Conservation (phyloP, 2,797 vertebrate genomes). For the Mormyrops boulengeri region DNA sequence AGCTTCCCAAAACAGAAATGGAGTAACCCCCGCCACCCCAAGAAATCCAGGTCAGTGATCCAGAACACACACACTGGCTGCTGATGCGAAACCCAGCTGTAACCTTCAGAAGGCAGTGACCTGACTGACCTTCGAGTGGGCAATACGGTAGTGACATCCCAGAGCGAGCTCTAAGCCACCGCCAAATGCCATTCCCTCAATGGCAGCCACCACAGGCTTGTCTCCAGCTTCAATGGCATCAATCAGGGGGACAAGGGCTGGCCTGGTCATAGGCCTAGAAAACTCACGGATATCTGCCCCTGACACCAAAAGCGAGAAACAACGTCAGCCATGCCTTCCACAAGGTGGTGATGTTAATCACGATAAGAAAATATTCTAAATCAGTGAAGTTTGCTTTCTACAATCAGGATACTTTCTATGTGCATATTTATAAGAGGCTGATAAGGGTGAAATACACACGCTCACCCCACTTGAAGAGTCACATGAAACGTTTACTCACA, state of each 20-base stretch:
- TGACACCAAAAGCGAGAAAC: conserved; percentile 35
- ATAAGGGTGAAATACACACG: background rate
- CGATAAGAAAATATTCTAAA: background rate
- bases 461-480: background rate
- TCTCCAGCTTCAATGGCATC: conserved; percentile 66
- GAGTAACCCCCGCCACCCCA: background rate
- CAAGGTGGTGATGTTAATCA: background rate
- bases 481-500: background rate
- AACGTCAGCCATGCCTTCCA: background rate
- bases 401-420: background rate
- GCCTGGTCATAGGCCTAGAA: conserved; percentile 23
- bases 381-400: background rate
- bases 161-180: conserved; percentile 85
- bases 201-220: conserved; percentile 85
- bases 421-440: background rate
- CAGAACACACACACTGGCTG: conserved; percentile 17
- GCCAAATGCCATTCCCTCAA: conserved; percentile 78
- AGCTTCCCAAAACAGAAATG: background rate
- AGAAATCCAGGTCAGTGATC: background rate
- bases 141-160: conserved; percentile 83
- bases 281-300: conserved; percentile 83
- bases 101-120: background rate
- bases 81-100: background rate
- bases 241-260: conserved; percentile 50
- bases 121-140: conserved; percentile 67